Conservation (phyloP, 2,113 vertebrate species). For the Platycercus adscitus region DNA sequence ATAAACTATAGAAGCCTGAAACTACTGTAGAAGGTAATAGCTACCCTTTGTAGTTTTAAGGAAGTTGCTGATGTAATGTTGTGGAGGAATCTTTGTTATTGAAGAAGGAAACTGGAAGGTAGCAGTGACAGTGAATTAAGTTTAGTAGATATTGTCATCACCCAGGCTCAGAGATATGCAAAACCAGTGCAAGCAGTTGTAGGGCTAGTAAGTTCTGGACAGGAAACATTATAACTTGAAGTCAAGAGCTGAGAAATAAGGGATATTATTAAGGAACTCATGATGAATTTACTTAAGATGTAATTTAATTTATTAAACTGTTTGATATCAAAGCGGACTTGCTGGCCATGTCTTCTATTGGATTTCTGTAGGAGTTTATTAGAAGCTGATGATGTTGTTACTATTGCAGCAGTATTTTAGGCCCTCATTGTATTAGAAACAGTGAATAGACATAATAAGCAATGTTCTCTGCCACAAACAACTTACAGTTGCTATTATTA, state of each 20-base stretch:
- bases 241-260: not conserved
- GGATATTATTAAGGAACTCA: not conserved
- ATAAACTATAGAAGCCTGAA: not conserved
- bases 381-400: not conserved
- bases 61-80: not conserved
- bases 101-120: not conserved
- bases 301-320: not conserved
- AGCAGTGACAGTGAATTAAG: not conserved
- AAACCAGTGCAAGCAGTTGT: not conserved
- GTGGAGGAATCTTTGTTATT: not conserved
- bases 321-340: not conserved
- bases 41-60: not conserved
- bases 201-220: not conserved
- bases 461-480: not conserved
- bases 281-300: not conserved
- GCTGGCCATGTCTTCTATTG: not conserved
- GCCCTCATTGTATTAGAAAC: not conserved
- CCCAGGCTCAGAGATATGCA: not conserved
- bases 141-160: not conserved
- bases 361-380: not conserved
- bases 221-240: not conserved
- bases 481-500: not conserved
- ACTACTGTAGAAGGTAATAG: not conserved
- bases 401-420: not conserved
- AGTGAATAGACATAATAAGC: not conserved